Evolutionary conservation across 1,140 invertebrate genomes (phyloP), one percentile per base, ranked within the genome.

Genomic region (Drosophila willistoni): DNA sequence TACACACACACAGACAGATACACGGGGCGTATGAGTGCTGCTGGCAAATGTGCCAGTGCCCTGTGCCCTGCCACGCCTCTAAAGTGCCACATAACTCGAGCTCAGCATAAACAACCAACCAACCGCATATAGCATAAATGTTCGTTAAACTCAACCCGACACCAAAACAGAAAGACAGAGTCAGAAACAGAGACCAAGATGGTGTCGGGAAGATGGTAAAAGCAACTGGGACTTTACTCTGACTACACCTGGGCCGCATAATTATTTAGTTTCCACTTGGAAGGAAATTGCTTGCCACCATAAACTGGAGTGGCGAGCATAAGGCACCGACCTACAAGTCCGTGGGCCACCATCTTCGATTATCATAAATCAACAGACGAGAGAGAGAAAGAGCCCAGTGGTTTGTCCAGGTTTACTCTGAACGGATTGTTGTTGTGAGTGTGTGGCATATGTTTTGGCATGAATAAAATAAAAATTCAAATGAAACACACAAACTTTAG

Each of bases 201-300:
- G 57, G 13, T 22, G 57, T 22, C 5, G 36, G 12, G 19, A 41
- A 36, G 42, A 41, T 12, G 36, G 25, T 29, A 29, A 1, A 6
- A 29, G 29, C 44, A 62, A 51, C 65, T 61, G 29, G 66, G 59
- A 47, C 76, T 56, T 12, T 34, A 44, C 39, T 39, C 41, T 36
- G 65, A 13, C 51, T 47, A 57, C 80, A 77, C 81, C 66, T 74
- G 65, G 42, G 76, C 69, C 76, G 67, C 66, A 89, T 89, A 89
- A 89, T 89, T 89, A 89, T 89, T 89, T 89, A 81, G 84, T 89
- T 89, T 81, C 77, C 85, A 89, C 73, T 80, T 67, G 84, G 71
- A 75, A 67, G 77, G 67, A 78, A 79, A 73, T 74, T 75, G 84
- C 69, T 71, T 22, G 36, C 56, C 71, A 29, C 29, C 29, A 29